Evolutionary conservation across 2,888 invertebrate genomes (phyloP), one percentile per base, ranked within the genome.

Genomic region (Marasmarcha lunaedactyla): DNA sequence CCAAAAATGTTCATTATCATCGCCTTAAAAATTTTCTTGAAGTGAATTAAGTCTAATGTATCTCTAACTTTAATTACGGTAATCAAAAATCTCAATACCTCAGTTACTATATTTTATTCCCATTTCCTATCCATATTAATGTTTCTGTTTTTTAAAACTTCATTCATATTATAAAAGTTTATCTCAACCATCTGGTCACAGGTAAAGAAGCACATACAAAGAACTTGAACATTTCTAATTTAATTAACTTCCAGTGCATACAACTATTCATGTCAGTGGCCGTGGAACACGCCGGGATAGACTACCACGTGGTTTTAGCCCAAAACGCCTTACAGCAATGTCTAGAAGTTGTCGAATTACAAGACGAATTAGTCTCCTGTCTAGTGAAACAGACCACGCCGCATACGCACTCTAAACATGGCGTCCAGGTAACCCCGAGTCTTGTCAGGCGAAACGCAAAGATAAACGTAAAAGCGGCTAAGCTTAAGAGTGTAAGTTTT

Each of bases 211-310:
- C n/a, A n/a, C n/a, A n/a, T n/a, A n/a, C n/a, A n/a, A n/a, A n/a
- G n/a, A n/a, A n/a, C n/a, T n/a, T n/a, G n/a, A n/a, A n/a, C n/a
- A n/a, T n/a, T n/a, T n/a, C n/a, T n/a, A n/a, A n/a, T n/a, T n/a
- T n/a, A n/a, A n/a, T n/a, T n/a, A n/a, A n/a, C n/a, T 20, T 20
- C 37, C 84, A 95, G 94, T 95, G 96, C 71, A 92, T 95, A 51
- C 95, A 97, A 66, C 87, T 98, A 49, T 98, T 98, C 84, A 95
- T 95, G 89, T 96, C 95, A 2, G 97, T 97, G 47, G 92, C 94
- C 35, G 93, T 98, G 52, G 97, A 97, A 77, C 94, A 94, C 61
- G 93, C 96, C 40, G 95, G 96, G 62, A 94, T 98, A 55, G 98
- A 98, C 84, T 97, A 97, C 81, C 98, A 98, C 79, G 97, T 98